A percentile compares a stretch with the other conserved stretches of the same genome.
Evolutionary conservation across 2,113 vertebrate genomes (phyloP).

Genomic region (Gallinago jamesoni): DNA sequence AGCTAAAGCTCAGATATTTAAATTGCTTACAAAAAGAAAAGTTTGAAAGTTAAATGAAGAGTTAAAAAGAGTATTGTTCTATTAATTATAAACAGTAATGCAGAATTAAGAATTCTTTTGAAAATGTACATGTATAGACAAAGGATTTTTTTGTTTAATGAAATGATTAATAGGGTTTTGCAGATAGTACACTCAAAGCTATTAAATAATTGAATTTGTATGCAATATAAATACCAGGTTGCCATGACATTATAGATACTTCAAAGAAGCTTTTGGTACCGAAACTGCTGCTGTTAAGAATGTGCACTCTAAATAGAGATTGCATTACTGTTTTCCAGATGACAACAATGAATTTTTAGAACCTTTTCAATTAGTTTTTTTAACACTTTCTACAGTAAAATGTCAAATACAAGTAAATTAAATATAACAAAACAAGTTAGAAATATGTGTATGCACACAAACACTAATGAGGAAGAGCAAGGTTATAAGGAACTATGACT

Average conservation of each 20-base stretch:
- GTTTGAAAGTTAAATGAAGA: neutral
- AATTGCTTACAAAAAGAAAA: neutral
- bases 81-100: neutral
- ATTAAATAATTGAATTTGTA: slow-evolving; percentile 35
- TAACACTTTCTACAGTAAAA: neutral
- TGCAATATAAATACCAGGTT: slow-evolving; percentile 9
- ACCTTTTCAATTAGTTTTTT: neutral
- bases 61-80: neutral
- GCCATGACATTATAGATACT: slow-evolving; percentile 7
- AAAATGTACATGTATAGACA: neutral
- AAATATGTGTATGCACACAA: neutral
- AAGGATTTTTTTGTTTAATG: neutral
- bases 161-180: neutral
- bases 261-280: neutral
- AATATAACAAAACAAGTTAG: neutral
- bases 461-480: neutral
- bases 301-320: neutral
- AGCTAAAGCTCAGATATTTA: neutral
- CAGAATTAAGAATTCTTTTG: neutral
- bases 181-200: neutral
- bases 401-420: neutral
- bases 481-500: neutral
- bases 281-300: neutral
- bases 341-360: slow-evolving; percentile 16
- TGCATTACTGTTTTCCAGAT: neutral